These are phyloP conservation scores for Eucriotettix oculatus DNA, from an alignment of 2,888 invertebrate species.

Conservation along the genomic window DNA sequence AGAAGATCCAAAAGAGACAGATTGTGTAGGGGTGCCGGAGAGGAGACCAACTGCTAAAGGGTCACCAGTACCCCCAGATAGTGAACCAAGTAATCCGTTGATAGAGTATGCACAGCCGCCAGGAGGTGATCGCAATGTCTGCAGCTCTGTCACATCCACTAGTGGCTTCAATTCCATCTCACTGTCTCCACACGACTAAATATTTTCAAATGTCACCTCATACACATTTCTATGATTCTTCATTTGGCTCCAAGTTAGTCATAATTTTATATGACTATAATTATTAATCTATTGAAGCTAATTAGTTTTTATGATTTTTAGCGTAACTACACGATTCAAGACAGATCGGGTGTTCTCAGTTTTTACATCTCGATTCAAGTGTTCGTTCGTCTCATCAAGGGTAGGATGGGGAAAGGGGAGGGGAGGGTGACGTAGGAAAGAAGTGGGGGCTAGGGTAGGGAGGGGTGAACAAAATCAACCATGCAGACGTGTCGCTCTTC, in stretches of 20 bases:
- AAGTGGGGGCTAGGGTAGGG: background rate
- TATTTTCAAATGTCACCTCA: no score
- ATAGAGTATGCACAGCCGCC: constrained; percentile 11
- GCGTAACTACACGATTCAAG: no score
- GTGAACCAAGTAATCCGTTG: constrained; percentile 12
- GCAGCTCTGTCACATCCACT: constrained; percentile 8
- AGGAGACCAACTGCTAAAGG: constrained; percentile 6
- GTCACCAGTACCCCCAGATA: constrained; percentile 5
- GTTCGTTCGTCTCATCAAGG: background rate
- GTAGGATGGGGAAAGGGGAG: background rate
- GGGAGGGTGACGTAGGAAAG: background rate
- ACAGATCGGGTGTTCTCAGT: no score
- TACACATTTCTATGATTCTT: no score
- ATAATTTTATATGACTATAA: no score
- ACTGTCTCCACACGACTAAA: no score
- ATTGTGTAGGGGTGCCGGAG: constrained; percentile 2
- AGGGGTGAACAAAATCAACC: background rate
- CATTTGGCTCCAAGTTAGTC: no score
- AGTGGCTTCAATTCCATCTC: constrained; percentile 8
- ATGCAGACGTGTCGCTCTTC: constrained; percentile 4
- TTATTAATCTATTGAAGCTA: no score
- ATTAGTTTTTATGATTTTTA: no score
- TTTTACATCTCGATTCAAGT: no score
- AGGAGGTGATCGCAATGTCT: constrained; percentile 1
- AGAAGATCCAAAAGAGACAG: constrained; percentile 7